Percentiles rank a stretch among this genome's conserved stretches.
Evolutionary conservation across 2,113 vertebrate genomes (phyloP).

Genomic region (Morone chrysops): DNA sequence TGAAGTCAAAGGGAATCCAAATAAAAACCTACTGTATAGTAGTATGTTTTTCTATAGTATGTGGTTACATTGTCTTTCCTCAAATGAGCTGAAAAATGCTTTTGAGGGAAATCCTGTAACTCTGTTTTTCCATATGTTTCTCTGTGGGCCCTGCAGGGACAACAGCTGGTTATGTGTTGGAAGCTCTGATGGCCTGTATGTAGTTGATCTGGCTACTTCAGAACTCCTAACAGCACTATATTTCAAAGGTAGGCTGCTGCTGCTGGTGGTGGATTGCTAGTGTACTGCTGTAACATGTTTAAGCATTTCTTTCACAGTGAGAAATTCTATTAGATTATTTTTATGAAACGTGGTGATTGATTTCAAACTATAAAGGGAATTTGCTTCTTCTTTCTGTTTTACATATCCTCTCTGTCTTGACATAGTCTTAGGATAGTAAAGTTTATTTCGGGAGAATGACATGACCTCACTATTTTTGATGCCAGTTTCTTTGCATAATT

Average conservation of each 20-base stretch:
- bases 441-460: neutral
- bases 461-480: no score
- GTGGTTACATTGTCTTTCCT: slow-evolving; percentile 46
- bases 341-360: neutral
- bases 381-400: neutral
- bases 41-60: slow-evolving; percentile 65
- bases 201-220: slow-evolving; percentile 87
- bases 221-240: slow-evolving; percentile 84
- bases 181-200: slow-evolving; percentile 85
- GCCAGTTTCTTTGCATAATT: neutral
- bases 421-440: neutral
- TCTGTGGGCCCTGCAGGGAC: slow-evolving; percentile 54
- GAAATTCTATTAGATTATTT: neutral
- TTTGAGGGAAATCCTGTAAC: slow-evolving; percentile 43
- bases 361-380: neutral
- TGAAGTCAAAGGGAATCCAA: slow-evolving; percentile 60
- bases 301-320: neutral
- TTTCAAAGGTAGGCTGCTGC: slow-evolving; percentile 82
- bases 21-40: slow-evolving; percentile 21
- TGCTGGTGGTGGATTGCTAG: no score
- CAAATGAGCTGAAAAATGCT: slow-evolving; percentile 39
- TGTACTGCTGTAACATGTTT: no score
- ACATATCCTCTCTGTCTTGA: neutral
- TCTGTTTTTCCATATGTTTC: slow-evolving; percentile 43
- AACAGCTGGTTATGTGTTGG: slow-evolving; percentile 86